phyloP scores from a whole-genome alignment of 2,888 invertebrate species.

The Drosophila phalerata region DNA sequence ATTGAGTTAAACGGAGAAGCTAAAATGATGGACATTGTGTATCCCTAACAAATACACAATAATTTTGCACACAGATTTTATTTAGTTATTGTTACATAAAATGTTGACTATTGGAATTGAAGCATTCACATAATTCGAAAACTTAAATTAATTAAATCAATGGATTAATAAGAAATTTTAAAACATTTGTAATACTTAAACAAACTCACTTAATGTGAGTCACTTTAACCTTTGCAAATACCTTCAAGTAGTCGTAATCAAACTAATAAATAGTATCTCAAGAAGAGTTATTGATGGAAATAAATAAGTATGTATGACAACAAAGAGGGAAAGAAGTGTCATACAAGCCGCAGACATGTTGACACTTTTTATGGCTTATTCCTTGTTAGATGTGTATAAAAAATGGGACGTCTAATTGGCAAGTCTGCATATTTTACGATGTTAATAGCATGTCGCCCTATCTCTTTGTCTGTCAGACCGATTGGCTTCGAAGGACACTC shows the following conservation, averaged over 20 bases:
- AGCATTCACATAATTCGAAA: neutral
- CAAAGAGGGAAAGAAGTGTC: neutral
- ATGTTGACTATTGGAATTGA: neutral
- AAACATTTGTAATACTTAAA: neutral
- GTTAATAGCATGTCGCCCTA: conserved; percentile 42
- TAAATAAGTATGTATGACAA: neutral
- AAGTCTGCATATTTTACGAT: conserved; percentile 57
- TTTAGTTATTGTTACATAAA: neutral
- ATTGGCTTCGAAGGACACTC: conserved; percentile 16
- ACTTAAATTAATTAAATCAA: no score
- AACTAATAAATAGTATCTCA: conserved; percentile 11
- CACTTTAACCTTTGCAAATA: neutral
- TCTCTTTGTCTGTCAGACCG: conserved; percentile 27
- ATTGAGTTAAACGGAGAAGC: conserved; percentile 43
- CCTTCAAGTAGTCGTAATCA: conserved; percentile 15
- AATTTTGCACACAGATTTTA: neutral
- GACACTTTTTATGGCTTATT: conserved; percentile 46
- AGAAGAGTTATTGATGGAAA: neutral
- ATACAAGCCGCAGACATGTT: conserved; percentile 38
- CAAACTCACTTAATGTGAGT: no score
- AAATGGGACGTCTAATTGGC: conserved; percentile 59
- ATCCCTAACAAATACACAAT: neutral
- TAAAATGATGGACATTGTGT: neutral
- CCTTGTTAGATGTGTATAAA: conserved; percentile 15
- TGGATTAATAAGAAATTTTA: no score